phyloP scores from a whole-genome alignment of 1,140 invertebrate genomes.

The Orchestia grillus region DNA sequence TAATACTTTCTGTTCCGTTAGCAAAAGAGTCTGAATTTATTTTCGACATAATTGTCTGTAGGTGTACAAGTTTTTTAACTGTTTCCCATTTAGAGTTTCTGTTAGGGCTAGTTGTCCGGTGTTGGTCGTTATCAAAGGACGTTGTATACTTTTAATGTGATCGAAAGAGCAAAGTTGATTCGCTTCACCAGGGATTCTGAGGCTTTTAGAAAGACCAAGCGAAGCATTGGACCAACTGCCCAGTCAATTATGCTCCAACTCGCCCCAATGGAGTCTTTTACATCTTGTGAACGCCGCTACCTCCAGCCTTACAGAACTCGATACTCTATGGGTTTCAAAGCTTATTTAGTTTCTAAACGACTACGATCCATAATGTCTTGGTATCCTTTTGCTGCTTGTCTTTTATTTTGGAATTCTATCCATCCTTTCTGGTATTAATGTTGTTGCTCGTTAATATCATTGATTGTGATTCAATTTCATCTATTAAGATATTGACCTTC shows the following conservation, averaged over 20 bases:
- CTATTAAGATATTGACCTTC: background rate
- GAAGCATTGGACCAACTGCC: background rate
- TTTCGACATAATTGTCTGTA: background rate
- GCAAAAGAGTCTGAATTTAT: background rate
- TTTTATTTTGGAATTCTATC: background rate
- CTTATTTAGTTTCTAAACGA: background rate
- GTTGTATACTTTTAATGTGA: background rate
- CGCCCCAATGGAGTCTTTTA: background rate
- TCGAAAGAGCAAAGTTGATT: background rate
- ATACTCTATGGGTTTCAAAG: background rate
- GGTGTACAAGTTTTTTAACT: background rate
- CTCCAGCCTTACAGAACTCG: background rate
- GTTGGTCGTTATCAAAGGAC: background rate
- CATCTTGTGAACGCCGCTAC: background rate
- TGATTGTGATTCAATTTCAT: background rate
- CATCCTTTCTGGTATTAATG: background rate
- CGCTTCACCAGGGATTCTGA: background rate
- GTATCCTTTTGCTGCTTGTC: background rate
- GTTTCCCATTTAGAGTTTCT: background rate
- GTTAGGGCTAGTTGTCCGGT: background rate
- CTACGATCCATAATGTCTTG: background rate
- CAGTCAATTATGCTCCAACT: background rate
- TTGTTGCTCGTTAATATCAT: background rate
- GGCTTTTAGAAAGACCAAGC: constrained; percentile 9
- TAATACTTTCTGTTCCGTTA: background rate